Evolutionary conservation across 2,888 invertebrate species (phyloP).

Genomic region (Pristionchus entomophagus): DNA sequence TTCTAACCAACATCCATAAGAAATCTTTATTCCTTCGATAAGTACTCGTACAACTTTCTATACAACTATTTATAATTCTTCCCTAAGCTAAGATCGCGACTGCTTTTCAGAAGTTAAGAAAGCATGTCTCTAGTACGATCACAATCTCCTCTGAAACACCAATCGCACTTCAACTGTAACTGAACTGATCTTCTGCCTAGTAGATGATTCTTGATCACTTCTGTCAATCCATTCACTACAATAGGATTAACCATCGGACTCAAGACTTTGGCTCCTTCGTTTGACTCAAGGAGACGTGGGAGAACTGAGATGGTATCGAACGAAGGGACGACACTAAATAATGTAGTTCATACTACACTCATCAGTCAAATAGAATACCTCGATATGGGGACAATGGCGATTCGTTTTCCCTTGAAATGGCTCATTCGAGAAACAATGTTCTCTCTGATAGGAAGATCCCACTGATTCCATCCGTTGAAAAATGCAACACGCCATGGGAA

Average conservation of each 20-base stretch:
- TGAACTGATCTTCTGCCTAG: constrained; percentile 59
- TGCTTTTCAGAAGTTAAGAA: not conserved
- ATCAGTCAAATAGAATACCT: not conserved
- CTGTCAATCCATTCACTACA: constrained; percentile 59
- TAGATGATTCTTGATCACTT: constrained; percentile 65
- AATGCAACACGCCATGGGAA: constrained; percentile 44
- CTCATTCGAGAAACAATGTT: constrained; percentile 22
- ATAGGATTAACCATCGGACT: constrained; percentile 24
- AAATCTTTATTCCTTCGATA: not conserved
- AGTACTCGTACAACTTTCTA: constrained; percentile 31
- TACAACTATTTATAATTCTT: constrained; percentile 10
- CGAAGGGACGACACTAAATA: constrained; percentile 40
- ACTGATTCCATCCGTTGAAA: constrained; percentile 48
- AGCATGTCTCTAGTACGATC: constrained; percentile 36
- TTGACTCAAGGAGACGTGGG: not conserved
- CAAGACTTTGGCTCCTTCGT: not conserved
- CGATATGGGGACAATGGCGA: constrained; percentile 42
- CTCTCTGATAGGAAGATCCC: constrained; percentile 47
- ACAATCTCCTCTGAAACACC: constrained; percentile 42
- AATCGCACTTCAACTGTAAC: constrained; percentile 49
- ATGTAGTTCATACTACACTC: no score
- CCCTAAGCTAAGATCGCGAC: not conserved
- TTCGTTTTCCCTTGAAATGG: constrained; percentile 34
- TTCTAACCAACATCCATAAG: no score
- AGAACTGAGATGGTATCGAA: constrained; percentile 46